These are phyloP conservation scores for Limnodromus scolopaceus DNA, from an alignment of 2,797 vertebrate species.

Conservation along the genomic window DNA sequence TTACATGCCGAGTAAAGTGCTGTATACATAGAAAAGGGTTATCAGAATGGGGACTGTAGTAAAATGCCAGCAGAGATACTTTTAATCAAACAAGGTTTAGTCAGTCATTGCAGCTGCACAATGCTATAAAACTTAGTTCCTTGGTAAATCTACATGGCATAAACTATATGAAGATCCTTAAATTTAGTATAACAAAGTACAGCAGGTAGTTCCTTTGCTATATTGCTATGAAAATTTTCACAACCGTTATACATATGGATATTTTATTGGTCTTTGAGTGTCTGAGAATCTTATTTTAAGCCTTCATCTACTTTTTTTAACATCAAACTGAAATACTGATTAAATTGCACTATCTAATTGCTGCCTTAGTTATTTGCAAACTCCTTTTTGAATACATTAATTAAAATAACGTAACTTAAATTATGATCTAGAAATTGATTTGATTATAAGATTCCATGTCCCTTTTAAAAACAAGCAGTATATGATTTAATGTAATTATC, in stretches of 20 bases:
- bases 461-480: conserved; percentile 6
- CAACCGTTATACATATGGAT: not conserved
- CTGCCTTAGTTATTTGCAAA: not conserved
- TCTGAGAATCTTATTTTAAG: not conserved
- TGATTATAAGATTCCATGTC: not conserved
- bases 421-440: not conserved
- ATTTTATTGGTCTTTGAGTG: not conserved
- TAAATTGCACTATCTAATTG: not conserved
- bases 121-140: not conserved
- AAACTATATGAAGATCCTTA: not conserved
- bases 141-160: not conserved
- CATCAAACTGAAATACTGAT: not conserved
- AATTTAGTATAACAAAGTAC: not conserved
- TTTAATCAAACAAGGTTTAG: not conserved
- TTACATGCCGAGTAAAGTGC: not conserved
- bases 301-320: not conserved
- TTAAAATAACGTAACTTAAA: not conserved
- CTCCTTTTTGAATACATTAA: not conserved
- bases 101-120: not conserved
- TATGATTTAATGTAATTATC: not conserved
- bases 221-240: not conserved
- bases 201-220: not conserved
- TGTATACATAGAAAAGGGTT: not conserved
- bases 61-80: not conserved
- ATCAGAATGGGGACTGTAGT: not conserved